These are phyloP conservation scores for Chlorops oryzae DNA, from an alignment of 1,140 invertebrate genomes.

Conservation along the genomic window DNA sequence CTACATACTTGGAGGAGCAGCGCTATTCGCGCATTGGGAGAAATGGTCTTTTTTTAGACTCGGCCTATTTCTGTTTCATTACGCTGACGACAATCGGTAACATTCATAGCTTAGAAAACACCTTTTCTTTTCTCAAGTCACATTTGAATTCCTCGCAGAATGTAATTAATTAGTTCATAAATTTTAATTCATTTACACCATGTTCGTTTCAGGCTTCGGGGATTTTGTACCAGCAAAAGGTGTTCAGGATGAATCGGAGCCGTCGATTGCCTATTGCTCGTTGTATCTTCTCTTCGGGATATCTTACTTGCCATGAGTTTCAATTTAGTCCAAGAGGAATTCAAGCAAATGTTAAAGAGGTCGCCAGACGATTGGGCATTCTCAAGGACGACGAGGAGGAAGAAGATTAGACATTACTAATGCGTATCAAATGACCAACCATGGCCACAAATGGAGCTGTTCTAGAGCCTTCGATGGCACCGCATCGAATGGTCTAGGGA, in stretches of 20 bases:
- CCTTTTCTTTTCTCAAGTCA: neutral
- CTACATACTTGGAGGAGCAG: constrained; percentile 83
- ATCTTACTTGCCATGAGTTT: constrained; percentile 97
- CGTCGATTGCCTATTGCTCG: constrained; percentile 84
- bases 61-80: constrained; percentile 94
- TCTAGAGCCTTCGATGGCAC: too few relatives aligned
- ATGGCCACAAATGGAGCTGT: too few relatives aligned
- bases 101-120: too few relatives aligned
- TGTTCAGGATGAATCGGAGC: constrained; percentile 60
- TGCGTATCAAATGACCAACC: too few relatives aligned
- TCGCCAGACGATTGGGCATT: constrained; percentile 77
- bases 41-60: constrained; percentile 83
- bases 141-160: neutral
- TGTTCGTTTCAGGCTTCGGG: constrained; percentile 63
- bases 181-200: too few relatives aligned
- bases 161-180: neutral
- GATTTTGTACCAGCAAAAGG: constrained; percentile 87
- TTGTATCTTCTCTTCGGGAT: constrained; percentile 93
- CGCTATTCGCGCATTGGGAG: constrained; percentile 80
- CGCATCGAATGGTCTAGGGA: too few relatives aligned
- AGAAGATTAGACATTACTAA: constrained; percentile 25
- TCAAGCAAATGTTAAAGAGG: constrained; percentile 75
- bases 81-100: constrained; percentile 85
- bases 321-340: constrained; percentile 91
- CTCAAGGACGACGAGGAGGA: constrained; percentile 66